Percentiles rank a stretch among this genome's conserved stretches.
Evolutionary conservation across 2,797 vertebrate genomes (phyloP).

Genomic region (Channa striata): DNA sequence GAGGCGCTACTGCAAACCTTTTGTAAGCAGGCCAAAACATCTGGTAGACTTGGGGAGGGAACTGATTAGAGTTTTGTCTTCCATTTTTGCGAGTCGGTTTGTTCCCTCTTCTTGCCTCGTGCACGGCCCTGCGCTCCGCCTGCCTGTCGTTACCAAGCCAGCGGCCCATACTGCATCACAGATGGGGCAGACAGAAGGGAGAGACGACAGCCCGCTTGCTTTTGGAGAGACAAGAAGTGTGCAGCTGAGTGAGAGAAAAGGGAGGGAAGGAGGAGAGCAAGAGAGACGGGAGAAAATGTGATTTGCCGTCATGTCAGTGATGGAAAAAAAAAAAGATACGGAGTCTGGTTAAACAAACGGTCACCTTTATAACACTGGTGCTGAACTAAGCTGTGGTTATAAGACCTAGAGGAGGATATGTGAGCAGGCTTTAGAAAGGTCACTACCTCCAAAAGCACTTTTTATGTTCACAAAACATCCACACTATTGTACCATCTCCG

Average conservation of each 20-base stretch:
- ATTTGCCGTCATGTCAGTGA: conserved; percentile 56
- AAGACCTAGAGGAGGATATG: neutral
- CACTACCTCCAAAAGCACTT: conserved; percentile 1
- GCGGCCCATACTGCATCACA: conserved; percentile 82
- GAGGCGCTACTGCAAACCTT: conserved; percentile 45
- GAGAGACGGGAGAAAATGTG: conserved; percentile 43
- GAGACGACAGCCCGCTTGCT: conserved; percentile 78
- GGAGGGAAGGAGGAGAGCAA: conserved; percentile 49
- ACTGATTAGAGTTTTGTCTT: conserved; percentile 53
- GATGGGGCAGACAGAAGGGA: conserved; percentile 86
- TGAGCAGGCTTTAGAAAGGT: conserved; percentile 17
- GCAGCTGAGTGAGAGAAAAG: conserved; percentile 77
- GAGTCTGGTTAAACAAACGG: conserved; percentile 41
- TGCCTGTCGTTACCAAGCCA: conserved; percentile 76
- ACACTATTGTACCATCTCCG: neutral
- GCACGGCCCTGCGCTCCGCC: conserved; percentile 56
- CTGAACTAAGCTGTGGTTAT: conserved; percentile 18
- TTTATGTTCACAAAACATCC: neutral
- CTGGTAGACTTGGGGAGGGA: conserved; percentile 41
- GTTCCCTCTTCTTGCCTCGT: conserved; percentile 53
- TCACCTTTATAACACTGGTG: conserved; percentile 23
- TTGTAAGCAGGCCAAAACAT: conserved; percentile 46
- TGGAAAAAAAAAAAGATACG: conserved; percentile 28
- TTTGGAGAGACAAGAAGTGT: conserved; percentile 76
- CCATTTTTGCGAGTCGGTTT: conserved; percentile 52